Evolutionary conservation across 2,113 vertebrate genomes (phyloP).

Genomic region (Erinaceus europaeus): DNA sequence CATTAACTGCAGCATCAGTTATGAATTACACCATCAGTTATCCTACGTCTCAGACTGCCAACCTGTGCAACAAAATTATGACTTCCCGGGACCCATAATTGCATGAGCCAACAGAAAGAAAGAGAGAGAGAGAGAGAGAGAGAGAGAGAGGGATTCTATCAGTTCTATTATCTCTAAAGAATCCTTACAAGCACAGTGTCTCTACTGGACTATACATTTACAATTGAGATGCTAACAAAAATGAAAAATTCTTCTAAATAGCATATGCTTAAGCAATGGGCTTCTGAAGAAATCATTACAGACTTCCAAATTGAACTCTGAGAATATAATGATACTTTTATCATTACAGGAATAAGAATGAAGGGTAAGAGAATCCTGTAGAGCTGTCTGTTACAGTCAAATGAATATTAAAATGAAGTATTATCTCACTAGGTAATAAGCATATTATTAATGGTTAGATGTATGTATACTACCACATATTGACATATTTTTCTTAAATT

Average conservation of each 20-base stretch:
- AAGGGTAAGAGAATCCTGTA: not conserved
- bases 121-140: not conserved
- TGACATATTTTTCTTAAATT: not conserved
- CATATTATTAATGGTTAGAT: not conserved
- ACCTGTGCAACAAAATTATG: not conserved
- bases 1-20: not conserved
- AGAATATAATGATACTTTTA: not conserved
- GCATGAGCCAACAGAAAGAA: not conserved
- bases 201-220: not conserved
- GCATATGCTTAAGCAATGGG: not conserved
- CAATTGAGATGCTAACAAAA: not conserved
- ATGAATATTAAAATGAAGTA: not conserved
- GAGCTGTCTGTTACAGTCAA: not conserved
- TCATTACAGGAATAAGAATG: not conserved
- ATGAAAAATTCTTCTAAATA: not conserved
- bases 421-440: not conserved
- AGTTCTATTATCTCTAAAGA: not conserved
- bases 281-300: not conserved
- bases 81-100: no score
- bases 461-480: not conserved
- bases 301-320: not conserved
- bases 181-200: not conserved
- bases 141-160: not conserved
- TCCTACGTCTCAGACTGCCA: no score
- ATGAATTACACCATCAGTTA: not conserved